These are phyloP conservation scores for Elegia similella DNA, from an alignment of 2,888 invertebrate species.

Conservation along the genomic window DNA sequence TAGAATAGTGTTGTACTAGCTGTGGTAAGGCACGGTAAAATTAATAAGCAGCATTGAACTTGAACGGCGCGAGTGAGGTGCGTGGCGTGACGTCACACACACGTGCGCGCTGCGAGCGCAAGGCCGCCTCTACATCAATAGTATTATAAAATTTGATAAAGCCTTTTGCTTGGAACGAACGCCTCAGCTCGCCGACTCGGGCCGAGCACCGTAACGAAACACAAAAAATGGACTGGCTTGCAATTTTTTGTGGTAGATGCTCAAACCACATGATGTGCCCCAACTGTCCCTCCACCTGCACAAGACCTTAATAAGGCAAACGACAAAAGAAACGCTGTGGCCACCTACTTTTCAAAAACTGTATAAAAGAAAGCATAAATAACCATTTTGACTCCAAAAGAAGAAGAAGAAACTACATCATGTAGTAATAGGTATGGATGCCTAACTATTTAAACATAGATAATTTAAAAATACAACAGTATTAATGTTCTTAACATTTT, in stretches of 20 bases:
- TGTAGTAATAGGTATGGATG: too few relatives aligned
- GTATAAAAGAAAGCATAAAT: too few relatives aligned
- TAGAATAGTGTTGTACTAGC: constrained; percentile 29
- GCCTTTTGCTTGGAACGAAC: neutral
- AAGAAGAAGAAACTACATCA: too few relatives aligned
- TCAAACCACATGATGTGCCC: neutral
- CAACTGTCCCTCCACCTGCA: too few relatives aligned
- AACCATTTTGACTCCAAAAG: too few relatives aligned
- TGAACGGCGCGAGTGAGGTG: constrained; percentile 60
- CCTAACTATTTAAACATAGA: too few relatives aligned
- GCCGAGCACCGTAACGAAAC: neutral
- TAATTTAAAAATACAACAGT: too few relatives aligned
- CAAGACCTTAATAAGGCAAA: too few relatives aligned
- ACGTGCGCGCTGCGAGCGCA: constrained; percentile 43
- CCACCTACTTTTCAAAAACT: too few relatives aligned
- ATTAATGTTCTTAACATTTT: too few relatives aligned
- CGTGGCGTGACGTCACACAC: constrained; percentile 68
- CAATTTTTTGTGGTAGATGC: neutral
- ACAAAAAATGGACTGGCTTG: neutral
- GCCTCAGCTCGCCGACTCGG: neutral
- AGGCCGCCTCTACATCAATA: constrained; percentile 30
- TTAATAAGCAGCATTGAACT: constrained; percentile 78
- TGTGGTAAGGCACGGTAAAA: constrained; percentile 55
- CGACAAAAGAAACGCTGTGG: too few relatives aligned
- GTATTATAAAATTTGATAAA: constrained; percentile 9